Evolutionary conservation across 2,797 vertebrate species (phyloP).

Genomic region (Coccyzus lansbergi): DNA sequence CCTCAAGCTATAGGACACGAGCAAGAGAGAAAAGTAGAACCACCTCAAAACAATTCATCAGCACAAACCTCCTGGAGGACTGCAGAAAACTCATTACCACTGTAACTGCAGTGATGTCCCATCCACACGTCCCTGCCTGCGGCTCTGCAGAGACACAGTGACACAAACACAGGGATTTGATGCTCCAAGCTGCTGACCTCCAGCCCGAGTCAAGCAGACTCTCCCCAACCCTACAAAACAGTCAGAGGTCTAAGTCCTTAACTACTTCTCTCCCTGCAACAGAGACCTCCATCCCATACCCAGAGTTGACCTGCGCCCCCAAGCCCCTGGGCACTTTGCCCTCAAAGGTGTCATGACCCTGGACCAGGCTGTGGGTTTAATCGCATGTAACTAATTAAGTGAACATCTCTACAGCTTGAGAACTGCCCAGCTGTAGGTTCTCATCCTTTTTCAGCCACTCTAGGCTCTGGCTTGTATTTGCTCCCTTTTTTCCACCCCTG

Average conservation of each 20-base stretch:
- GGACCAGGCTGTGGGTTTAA: neutral
- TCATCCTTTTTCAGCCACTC: neutral
- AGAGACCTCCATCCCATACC: neutral
- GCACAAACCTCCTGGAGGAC: neutral
- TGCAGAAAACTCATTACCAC: neutral
- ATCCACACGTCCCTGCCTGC: neutral
- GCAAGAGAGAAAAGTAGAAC: neutral
- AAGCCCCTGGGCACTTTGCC: neutral
- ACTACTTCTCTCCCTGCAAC: neutral
- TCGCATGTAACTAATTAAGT: slow-evolving; percentile 44
- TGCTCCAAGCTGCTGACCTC: neutral
- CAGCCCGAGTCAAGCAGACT: neutral
- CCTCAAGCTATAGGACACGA: accelerated
- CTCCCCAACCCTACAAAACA: neutral
- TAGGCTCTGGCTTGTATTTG: slow-evolving; percentile 18
- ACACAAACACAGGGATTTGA: accelerated
- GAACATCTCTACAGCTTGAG: slow-evolving; percentile 28
- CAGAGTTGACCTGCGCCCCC: slow-evolving; percentile 1
- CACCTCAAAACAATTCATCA: neutral
- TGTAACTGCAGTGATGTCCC: neutral
- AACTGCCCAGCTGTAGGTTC: slow-evolving; percentile 38
- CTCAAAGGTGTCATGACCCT: slow-evolving; percentile 27
- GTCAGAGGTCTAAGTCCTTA: neutral
- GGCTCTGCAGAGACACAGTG: neutral
- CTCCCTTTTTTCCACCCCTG: neutral